These are phyloP conservation scores for Sphaerophoria rueppellii DNA, from an alignment of 2,888 invertebrate genomes.

Conservation along the genomic window DNA sequence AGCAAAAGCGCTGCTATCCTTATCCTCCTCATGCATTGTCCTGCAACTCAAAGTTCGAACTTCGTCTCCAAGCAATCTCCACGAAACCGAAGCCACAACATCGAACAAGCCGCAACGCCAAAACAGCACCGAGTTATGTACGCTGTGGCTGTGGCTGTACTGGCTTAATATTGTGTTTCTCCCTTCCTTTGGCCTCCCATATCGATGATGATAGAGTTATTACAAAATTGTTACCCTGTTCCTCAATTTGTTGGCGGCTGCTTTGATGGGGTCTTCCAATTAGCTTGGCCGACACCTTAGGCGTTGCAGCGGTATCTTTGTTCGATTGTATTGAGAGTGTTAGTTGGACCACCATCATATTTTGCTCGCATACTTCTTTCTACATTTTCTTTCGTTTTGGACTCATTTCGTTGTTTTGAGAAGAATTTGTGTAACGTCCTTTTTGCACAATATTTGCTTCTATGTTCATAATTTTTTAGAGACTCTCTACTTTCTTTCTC, in stretches of 20 bases:
- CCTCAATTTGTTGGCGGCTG: constrained; percentile 77
- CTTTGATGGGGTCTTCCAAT: constrained; percentile 78
- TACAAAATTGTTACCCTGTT: constrained; percentile 79
- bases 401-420: background rate
- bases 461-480: constrained; percentile 5
- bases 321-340: constrained; percentile 70
- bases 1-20: background rate
- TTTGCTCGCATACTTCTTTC: constrained; percentile 26
- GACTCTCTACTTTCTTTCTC: constrained; percentile 3
- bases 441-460: constrained; percentile 26
- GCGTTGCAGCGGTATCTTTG: constrained; percentile 76
- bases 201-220: constrained; percentile 82
- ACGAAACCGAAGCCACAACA: no score
- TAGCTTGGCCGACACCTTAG: constrained; percentile 78
- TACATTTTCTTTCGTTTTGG: background rate
- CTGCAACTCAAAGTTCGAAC: no score
- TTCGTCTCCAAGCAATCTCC: no score
- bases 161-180: background rate
- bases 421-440: background rate
- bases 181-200: constrained; percentile 79
- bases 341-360: constrained; percentile 70
- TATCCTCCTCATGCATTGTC: no score
- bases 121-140: no score
- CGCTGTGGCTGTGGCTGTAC: background rate
- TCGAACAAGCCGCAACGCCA: no score